These are phyloP conservation scores for Apamea sordens DNA, from an alignment of 2,888 invertebrate species.

Conservation along the genomic window DNA sequence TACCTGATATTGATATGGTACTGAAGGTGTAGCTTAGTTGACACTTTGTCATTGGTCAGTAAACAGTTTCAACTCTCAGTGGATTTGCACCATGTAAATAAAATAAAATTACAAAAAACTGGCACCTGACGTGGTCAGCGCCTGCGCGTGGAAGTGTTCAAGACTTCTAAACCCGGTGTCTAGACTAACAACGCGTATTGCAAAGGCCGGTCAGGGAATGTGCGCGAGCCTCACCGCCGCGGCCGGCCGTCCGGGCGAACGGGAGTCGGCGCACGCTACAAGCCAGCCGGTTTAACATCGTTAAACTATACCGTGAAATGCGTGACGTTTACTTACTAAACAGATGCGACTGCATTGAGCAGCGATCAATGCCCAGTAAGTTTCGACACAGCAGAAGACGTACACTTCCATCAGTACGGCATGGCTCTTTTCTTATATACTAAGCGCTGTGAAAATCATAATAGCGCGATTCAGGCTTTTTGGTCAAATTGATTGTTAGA, in stretches of 20 bases:
- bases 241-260: conserved; percentile 73
- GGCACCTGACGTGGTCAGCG: conserved; percentile 71
- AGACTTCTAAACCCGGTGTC: conserved; percentile 74
- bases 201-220: conserved; percentile 73
- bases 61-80: conserved; percentile 12
- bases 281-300: conserved; percentile 72
- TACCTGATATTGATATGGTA: conserved; percentile 69
- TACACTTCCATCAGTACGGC: conserved; percentile 64
- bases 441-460: conserved; percentile 41
- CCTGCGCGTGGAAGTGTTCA: conserved; percentile 72
- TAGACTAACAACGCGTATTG: conserved; percentile 73
- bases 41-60: conserved; percentile 33
- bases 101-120: conserved; percentile 65
- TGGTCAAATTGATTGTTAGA: not conserved
- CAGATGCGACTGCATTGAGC: conserved; percentile 72
- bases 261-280: conserved; percentile 75
- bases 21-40: conserved; percentile 33
- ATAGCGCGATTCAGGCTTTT: conserved; percentile 58
- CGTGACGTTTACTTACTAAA: conserved; percentile 71
- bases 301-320: conserved; percentile 69
- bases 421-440: conserved; percentile 23
- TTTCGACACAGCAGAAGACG: conserved; percentile 72
- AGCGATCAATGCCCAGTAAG: conserved; percentile 81
- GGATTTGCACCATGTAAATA: not conserved
- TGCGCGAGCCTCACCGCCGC: conserved; percentile 75